Conservation (phyloP, 2,113 vertebrate species). For the Himantopus leucocephalus region DNA sequence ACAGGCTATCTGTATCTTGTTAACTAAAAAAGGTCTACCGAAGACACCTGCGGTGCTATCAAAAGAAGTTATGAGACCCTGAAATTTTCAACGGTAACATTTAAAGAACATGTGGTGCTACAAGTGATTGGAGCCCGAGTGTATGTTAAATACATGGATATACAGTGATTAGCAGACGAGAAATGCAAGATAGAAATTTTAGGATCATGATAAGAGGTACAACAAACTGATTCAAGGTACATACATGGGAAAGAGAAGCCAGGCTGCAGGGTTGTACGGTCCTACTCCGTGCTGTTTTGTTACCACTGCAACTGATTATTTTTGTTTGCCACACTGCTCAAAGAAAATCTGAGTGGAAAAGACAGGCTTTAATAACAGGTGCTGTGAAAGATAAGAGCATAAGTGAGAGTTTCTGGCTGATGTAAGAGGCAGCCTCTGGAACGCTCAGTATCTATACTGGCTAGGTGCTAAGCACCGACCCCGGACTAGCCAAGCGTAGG, state of each 20-base stretch:
- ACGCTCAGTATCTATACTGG: background rate
- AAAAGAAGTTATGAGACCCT: background rate
- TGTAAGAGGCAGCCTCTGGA: slow-evolving; percentile 1
- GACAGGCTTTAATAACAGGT: slow-evolving; percentile 34
- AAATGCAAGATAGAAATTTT: background rate
- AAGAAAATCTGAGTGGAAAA: slow-evolving; percentile 37
- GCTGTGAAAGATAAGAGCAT: slow-evolving; percentile 1
- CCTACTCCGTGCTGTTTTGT: background rate
- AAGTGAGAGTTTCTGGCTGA: slow-evolving; percentile 12
- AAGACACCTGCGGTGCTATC: background rate
- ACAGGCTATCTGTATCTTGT: background rate
- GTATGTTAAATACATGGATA: background rate
- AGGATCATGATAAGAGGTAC: background rate
- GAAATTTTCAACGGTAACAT: background rate
- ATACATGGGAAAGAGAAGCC: background rate
- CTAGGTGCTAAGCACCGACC: background rate
- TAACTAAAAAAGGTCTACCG: background rate
- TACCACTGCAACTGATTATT: background rate
- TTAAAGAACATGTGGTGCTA: background rate
- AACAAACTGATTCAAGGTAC: background rate
- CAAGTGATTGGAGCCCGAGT: background rate
- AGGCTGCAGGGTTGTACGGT: background rate
- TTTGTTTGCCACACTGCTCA: slow-evolving; percentile 18
- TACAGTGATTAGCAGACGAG: background rate
- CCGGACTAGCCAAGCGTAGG: background rate